Evolutionary conservation across 2,797 vertebrate genomes (phyloP).

Genomic region (Spondyliosoma cantharus): DNA sequence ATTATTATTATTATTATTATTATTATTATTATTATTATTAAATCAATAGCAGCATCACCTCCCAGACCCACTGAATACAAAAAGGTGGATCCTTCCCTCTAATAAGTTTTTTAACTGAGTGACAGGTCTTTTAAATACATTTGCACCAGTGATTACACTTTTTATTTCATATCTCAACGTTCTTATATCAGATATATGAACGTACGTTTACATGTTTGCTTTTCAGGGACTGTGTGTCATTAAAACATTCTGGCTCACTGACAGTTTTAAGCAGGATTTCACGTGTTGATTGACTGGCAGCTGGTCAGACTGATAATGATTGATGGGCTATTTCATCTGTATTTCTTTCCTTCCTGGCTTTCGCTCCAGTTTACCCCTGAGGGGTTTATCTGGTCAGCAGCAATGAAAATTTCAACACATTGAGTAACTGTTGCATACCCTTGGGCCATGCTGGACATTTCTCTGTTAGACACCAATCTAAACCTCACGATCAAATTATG

Average conservation of each 20-base stretch:
- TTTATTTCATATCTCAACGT: neutral
- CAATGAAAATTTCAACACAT: constrained; percentile 9
- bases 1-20: no score
- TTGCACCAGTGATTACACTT: neutral
- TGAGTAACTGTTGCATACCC: constrained; percentile 8
- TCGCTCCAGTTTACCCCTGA: neutral
- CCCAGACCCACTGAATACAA: no score
- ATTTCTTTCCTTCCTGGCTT: neutral
- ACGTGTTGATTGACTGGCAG: constrained; percentile 4
- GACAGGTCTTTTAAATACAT: neutral
- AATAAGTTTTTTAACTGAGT: neutral
- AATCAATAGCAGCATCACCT: no score
- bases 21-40: no score
- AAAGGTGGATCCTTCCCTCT: no score
- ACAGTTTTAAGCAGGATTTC: constrained; percentile 7
- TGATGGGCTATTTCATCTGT: constrained; percentile 1
- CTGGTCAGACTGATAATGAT: constrained; percentile 30
- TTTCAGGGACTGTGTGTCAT: neutral
- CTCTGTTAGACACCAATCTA: constrained; percentile 62
- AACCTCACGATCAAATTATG: neutral
- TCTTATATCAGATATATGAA: neutral
- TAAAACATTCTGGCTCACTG: neutral
- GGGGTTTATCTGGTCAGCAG: constrained; percentile 7
- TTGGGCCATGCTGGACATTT: constrained; percentile 17
- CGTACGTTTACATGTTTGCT: neutral